A percentile compares a stretch with the other conserved stretches of the same genome.
Evolutionary conservation across 2,113 vertebrate species (phyloP).

Genomic region (Naja naja): DNA sequence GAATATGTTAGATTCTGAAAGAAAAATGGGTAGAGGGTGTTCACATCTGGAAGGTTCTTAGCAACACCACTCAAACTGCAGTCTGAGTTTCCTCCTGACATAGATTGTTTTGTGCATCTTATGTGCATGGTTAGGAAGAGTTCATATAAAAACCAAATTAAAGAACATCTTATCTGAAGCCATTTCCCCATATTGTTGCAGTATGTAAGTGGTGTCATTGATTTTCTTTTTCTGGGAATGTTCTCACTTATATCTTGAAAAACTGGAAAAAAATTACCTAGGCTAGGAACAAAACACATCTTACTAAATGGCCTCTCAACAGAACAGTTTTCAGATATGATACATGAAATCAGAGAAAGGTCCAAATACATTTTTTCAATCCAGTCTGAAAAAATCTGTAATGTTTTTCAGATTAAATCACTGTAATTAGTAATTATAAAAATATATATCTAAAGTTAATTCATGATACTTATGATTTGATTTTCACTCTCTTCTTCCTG

Average conservation of each 20-base stretch:
- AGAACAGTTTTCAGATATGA: neutral
- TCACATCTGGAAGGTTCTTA: neutral
- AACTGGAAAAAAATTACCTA: neutral
- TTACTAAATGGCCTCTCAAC: neutral
- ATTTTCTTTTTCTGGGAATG: neutral
- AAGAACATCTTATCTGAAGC: neutral
- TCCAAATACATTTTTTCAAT: neutral
- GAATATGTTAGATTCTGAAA: neutral
- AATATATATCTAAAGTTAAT: neutral
- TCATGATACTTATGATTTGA: neutral
- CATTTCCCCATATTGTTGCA: neutral
- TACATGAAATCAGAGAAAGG: neutral
- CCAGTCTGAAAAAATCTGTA: neutral
- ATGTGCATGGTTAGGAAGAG: neutral
- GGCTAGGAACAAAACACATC: neutral
- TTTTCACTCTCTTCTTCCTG: neutral
- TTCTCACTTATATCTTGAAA: neutral
- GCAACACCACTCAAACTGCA: neutral
- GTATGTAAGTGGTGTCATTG: neutral
- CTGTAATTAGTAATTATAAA: neutral
- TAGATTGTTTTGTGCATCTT: neutral
- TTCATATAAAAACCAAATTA: neutral
- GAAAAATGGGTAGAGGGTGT: neutral
- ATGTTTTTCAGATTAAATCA: neutral
- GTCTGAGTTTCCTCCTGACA: neutral